These are phyloP conservation scores for Alcedo atthis DNA, from an alignment of 2,797 vertebrate genomes.

Conservation along the genomic window DNA sequence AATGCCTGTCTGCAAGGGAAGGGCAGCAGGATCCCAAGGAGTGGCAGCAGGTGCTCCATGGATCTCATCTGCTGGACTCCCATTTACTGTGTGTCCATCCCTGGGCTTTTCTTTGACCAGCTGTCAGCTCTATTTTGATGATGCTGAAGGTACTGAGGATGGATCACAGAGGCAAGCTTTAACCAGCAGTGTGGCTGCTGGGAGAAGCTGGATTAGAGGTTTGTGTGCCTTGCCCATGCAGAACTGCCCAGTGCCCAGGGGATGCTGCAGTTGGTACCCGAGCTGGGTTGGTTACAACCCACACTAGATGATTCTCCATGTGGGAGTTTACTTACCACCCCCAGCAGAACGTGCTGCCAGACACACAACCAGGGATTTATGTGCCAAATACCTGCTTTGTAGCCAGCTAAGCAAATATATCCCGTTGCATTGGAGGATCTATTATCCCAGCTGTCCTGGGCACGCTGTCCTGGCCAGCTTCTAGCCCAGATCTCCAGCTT, in stretches of 20 bases:
- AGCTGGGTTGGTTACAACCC: neutral
- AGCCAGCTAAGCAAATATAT: neutral
- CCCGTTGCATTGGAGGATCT: rapidly evolving
- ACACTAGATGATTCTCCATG: rapidly evolving
- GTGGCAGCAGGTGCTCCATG: neutral
- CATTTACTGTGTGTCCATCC: rapidly evolving
- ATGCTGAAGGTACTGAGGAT: neutral
- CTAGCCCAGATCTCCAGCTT: neutral
- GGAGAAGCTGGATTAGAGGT: neutral
- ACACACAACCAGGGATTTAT: rapidly evolving
- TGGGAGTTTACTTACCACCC: neutral
- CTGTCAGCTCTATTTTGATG: neutral
- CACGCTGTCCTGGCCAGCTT: neutral
- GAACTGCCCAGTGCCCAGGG: neutral
- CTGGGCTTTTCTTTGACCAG: neutral
- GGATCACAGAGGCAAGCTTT: neutral
- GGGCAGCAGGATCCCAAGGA: neutral
- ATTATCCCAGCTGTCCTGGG: neutral
- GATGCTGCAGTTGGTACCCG: neutral
- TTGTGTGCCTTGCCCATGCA: neutral
- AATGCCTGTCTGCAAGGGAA: neutral
- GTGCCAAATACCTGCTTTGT: neutral
- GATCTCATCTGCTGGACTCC: neutral
- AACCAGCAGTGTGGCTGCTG: neutral
- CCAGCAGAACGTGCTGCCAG: neutral